Percentiles rank a stretch among this genome's conserved stretches.
phyloP scores from a whole-genome alignment of 2,888 invertebrate genomes.

The Hirtodrosophila cameraria region DNA sequence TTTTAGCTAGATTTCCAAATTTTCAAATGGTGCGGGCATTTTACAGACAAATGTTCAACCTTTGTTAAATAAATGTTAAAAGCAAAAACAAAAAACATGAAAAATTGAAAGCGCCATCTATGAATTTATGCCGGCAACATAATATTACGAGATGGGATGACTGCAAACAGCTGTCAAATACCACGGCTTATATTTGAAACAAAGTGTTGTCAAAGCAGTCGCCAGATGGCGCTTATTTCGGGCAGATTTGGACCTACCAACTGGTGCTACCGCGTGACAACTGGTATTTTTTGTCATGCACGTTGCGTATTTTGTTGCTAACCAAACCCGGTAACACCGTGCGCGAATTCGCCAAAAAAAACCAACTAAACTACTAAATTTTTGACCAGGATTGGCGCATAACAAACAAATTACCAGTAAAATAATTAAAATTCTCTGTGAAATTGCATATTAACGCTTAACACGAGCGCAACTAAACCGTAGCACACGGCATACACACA shows the following conservation, averaged over 20 bases:
- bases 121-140: no score
- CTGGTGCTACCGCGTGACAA: conserved; percentile 37
- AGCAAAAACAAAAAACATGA: no score
- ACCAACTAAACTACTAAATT: conserved; percentile 30
- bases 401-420: conserved; percentile 32
- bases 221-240: conserved; percentile 24
- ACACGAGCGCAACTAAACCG: conserved; percentile 16
- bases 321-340: conserved; percentile 21
- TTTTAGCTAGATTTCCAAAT: no score
- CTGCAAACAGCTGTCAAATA: no score
- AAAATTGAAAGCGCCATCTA: no score
- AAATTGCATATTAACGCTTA: conserved; percentile 48
- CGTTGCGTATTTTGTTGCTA: background rate
- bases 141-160: no score
- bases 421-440: conserved; percentile 35
- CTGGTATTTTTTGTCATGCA: conserved; percentile 29
- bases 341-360: conserved; percentile 49
- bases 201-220: background rate
- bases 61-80: no score
- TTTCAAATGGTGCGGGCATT: no score
- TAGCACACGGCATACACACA: conserved; percentile 7
- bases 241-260: background rate
- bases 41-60: no score
- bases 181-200: background rate
- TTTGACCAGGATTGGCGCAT: conserved; percentile 46